phyloP scores from a whole-genome alignment of 2,888 invertebrate species.

The Melangyna quadrimaculata region DNA sequence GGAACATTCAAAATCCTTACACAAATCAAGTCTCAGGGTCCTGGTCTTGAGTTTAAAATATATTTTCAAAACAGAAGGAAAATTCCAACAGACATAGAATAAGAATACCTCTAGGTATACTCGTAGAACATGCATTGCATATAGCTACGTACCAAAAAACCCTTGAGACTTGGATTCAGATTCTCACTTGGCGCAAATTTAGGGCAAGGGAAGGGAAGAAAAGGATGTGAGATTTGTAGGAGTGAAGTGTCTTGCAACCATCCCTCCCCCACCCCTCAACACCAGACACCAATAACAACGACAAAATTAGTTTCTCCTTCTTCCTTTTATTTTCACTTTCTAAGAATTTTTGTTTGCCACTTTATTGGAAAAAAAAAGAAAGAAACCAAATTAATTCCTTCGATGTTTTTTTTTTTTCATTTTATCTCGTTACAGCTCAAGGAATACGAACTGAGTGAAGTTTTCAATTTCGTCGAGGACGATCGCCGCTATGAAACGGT shows the following conservation, averaged over 20 bases:
- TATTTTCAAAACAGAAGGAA: not conserved
- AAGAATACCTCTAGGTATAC: too few species aligned
- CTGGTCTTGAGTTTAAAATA: not conserved
- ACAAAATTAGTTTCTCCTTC: slow-evolving; percentile 34
- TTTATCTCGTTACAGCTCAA: slow-evolving; percentile 84
- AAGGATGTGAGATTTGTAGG: not conserved
- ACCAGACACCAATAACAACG: slow-evolving; percentile 13
- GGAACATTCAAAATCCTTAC: slow-evolving; percentile 17
- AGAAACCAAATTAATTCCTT: not conserved
- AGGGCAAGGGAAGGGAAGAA: too few species aligned
- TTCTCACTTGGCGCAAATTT: not conserved
- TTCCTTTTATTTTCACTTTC: slow-evolving; percentile 31
- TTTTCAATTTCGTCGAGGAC: slow-evolving; percentile 91
- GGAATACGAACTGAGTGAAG: slow-evolving; percentile 93
- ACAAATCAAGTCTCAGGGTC: slow-evolving; percentile 43
- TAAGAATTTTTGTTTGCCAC: slow-evolving; percentile 47
- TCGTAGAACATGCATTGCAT: not conserved
- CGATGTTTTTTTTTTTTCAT: slow-evolving; percentile 15
- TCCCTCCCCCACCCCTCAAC: not conserved
- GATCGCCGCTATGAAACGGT: slow-evolving; percentile 89
- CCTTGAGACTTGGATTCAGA: not conserved
- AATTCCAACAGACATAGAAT: not conserved
- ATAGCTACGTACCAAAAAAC: not conserved
- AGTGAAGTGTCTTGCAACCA: not conserved
- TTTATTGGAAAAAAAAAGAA: slow-evolving; percentile 49